Percentiles rank a stretch among this genome's conserved stretches.
These are phyloP conservation scores for Fulica atra DNA, from an alignment of 2,113 vertebrate genomes.

Conservation along the genomic window DNA sequence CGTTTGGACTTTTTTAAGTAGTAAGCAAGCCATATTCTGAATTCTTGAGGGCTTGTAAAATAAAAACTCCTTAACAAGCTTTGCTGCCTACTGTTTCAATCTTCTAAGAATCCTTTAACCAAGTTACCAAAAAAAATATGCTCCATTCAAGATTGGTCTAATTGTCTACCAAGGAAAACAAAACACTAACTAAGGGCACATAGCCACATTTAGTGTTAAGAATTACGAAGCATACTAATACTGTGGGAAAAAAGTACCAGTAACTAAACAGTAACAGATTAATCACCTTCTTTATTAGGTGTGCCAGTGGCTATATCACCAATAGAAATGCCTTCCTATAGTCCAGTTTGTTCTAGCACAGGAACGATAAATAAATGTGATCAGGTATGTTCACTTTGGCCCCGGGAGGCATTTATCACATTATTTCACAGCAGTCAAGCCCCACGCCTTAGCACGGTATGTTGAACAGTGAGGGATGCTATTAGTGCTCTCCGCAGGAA, in stretches of 20 bases:
- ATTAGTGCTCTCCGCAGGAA: not conserved
- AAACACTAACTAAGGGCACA: not conserved
- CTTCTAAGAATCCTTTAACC: slow-evolving; percentile 63
- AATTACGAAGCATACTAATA: slow-evolving; percentile 33
- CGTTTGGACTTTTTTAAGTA: slow-evolving; percentile 42
- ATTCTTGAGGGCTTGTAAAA: slow-evolving; percentile 68
- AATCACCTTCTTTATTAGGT: slow-evolving; percentile 17
- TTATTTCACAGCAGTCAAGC: not conserved
- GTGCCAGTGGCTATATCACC: not conserved
- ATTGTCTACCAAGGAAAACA: slow-evolving; percentile 53
- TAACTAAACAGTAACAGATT: slow-evolving; percentile 6
- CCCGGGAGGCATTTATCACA: not conserved
- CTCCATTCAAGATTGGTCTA: slow-evolving; percentile 40
- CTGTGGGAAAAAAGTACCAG: not conserved
- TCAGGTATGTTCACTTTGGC: not conserved
- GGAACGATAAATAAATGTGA: slow-evolving; percentile 7
- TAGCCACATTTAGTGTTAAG: not conserved
- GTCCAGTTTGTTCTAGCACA: slow-evolving; percentile 1
- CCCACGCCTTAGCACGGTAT: rapidly evolving
- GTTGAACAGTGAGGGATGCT: not conserved
- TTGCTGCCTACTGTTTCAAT: slow-evolving; percentile 69
- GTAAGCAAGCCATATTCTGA: slow-evolving; percentile 57
- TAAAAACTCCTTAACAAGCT: slow-evolving; percentile 68
- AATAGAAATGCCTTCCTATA: slow-evolving; percentile 8
- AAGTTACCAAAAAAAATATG: slow-evolving; percentile 50